These are phyloP conservation scores for Diaperis boleti DNA, from an alignment of 2,888 invertebrate genomes.

Conservation along the genomic window DNA sequence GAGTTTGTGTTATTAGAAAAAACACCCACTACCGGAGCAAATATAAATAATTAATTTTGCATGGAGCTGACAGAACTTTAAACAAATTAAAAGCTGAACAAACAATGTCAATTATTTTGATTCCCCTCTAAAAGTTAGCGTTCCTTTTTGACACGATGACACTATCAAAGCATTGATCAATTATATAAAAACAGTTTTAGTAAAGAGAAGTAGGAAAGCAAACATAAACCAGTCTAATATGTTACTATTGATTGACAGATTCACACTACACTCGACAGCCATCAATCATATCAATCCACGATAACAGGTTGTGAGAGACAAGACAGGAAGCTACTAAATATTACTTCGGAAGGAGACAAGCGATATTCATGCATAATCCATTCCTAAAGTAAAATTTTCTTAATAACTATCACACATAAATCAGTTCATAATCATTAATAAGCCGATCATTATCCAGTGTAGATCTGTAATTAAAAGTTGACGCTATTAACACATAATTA, in stretches of 20 bases:
- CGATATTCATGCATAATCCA: conserved; percentile 11
- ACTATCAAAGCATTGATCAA: conserved; percentile 45
- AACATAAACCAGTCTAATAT: conserved; percentile 43
- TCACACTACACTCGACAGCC: conserved; percentile 43
- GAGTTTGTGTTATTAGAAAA: conserved; percentile 28
- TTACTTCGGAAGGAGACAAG: conserved; percentile 1
- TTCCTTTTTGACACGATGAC: conserved; percentile 44
- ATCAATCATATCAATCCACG: conserved; percentile 41
- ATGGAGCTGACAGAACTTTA: conserved; percentile 20
- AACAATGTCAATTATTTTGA: conserved; percentile 44
- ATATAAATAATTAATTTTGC: conserved; percentile 36
- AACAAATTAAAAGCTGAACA: conserved; percentile 44
- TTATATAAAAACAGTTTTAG: conserved; percentile 45
- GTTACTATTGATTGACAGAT: conserved; percentile 44
- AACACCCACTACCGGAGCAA: conserved; percentile 22
- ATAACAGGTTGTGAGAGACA: conserved; percentile 39
- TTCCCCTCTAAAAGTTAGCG: conserved; percentile 42
- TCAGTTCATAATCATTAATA: conserved; percentile 36
- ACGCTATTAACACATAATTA: conserved; percentile 34
- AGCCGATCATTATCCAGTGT: conserved; percentile 23
- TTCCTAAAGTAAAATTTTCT: conserved; percentile 2
- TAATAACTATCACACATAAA: conserved; percentile 37
- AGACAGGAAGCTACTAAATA: conserved; percentile 31
- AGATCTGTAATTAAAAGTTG: conserved; percentile 39
- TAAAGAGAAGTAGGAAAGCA: conserved; percentile 43